A percentile compares a stretch with the other conserved stretches of the same genome.
Evolutionary conservation across 2,888 invertebrate genomes (phyloP).

Genomic region (Lasioglossum malachurum): DNA sequence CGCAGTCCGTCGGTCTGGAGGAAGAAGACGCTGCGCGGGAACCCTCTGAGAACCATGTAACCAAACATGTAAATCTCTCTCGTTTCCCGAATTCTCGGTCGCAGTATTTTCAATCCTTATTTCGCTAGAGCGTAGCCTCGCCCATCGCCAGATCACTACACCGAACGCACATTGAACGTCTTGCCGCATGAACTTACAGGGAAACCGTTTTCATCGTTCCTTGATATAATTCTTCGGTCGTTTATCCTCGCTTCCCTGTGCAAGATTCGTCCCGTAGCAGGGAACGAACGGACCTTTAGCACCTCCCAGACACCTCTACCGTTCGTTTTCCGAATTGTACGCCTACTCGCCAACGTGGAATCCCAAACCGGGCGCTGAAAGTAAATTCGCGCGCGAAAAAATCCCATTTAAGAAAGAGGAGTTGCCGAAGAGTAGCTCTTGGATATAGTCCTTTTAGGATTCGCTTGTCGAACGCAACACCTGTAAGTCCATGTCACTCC

Average conservation of each 20-base stretch:
- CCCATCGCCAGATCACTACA: slow-evolving; percentile 37
- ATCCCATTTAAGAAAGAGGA: background rate
- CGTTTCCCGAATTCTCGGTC: slow-evolving; percentile 68
- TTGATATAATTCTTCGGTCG: background rate
- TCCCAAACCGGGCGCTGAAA: background rate
- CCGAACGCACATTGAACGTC: background rate
- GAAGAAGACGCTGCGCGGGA: slow-evolving; percentile 84
- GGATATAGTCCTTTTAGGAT: background rate
- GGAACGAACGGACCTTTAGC: background rate
- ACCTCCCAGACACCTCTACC: background rate
- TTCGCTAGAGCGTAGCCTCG: slow-evolving; percentile 51
- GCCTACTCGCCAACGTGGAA: background rate
- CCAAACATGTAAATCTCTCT: slow-evolving; percentile 82
- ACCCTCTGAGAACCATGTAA: slow-evolving; percentile 83
- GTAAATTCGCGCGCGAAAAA: background rate
- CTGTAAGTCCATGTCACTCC: slow-evolving; percentile 12
- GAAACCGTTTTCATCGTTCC: background rate
- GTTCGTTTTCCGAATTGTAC: background rate
- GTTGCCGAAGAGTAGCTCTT: background rate
- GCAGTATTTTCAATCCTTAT: slow-evolving; percentile 61
- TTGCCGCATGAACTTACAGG: slow-evolving; percentile 69
- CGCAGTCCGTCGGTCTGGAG: slow-evolving; percentile 85
- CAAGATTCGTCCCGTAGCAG: background rate
- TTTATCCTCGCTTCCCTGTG: background rate
- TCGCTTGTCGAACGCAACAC: background rate